phyloP scores from a whole-genome alignment of 2,113 vertebrate species.

The Aleadryas rufinucha region DNA sequence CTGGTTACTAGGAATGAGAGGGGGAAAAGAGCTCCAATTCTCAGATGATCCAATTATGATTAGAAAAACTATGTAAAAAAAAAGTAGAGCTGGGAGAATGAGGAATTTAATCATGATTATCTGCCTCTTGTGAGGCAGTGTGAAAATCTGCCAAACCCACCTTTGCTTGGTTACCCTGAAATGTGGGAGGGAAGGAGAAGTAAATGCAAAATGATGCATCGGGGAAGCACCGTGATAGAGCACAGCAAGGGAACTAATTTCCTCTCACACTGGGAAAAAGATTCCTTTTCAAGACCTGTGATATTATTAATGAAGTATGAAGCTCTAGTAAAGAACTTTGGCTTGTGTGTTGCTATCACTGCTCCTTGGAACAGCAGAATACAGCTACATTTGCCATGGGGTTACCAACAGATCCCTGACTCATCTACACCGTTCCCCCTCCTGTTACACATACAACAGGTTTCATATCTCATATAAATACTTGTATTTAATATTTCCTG shows the following conservation, averaged over 20 bases:
- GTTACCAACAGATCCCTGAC: neutral
- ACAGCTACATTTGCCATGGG: neutral
- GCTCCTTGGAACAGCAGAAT: neutral
- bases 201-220: neutral
- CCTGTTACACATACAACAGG: neutral
- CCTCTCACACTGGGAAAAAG: neutral
- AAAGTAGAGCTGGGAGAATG: neutral
- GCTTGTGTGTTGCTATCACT: rapidly evolving
- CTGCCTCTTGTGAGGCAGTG: neutral
- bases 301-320: slow-evolving; percentile 11
- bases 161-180: neutral
- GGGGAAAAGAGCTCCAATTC: slow-evolving; percentile 1
- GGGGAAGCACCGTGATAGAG: neutral
- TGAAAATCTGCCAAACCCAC: slow-evolving; percentile 21
- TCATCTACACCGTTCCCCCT: neutral
- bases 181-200: neutral
- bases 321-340: neutral
- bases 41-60: slow-evolving; percentile 66
- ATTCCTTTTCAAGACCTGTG: neutral
- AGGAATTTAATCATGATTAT: slow-evolving; percentile 51
- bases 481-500: neutral
- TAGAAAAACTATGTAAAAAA: slow-evolving; percentile 20
- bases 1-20: neutral
- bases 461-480: neutral
- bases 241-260: neutral